These are phyloP conservation scores for Morpho helenor DNA, from an alignment of 2,888 invertebrate genomes.

Conservation along the genomic window DNA sequence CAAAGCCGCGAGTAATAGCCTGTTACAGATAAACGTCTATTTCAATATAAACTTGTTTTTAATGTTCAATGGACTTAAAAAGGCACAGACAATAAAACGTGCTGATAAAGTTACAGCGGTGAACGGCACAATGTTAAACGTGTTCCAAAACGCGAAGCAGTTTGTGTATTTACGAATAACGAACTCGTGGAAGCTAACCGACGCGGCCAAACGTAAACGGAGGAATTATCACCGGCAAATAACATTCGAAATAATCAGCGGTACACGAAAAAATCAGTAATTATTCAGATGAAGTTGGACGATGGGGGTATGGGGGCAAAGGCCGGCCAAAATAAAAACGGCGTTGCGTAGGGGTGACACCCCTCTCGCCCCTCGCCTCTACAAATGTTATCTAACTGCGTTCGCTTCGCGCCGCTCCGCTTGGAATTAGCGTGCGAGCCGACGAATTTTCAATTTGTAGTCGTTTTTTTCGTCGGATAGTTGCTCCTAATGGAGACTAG, in stretches of 20 bases:
- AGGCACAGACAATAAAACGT: not conserved
- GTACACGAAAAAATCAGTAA: constrained; percentile 80
- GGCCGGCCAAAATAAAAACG: constrained; percentile 79
- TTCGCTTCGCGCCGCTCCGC: constrained; percentile 66
- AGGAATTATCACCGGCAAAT: constrained; percentile 77
- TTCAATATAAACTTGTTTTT: not conserved
- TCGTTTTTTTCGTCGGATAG: constrained; percentile 70
- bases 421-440: constrained; percentile 67
- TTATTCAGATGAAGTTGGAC: constrained; percentile 80
- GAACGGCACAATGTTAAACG: constrained; percentile 13
- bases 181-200: constrained; percentile 22
- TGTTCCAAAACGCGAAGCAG: constrained; percentile 14
- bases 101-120: constrained; percentile 4
- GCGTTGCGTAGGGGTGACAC: constrained; percentile 77
- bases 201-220: constrained; percentile 64
- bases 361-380: constrained; percentile 57
- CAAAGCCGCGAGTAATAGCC: too few species aligned
- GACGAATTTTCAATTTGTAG: constrained; percentile 73
- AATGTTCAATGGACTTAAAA: not conserved
- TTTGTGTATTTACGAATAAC: constrained; percentile 18
- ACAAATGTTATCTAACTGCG: constrained; percentile 79
- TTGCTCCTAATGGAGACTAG: constrained; percentile 59
- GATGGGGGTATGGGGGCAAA: constrained; percentile 75
- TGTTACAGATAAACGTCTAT: not conserved
- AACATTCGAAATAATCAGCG: constrained; percentile 79